Evolutionary conservation across 2,888 invertebrate genomes (phyloP).

Genomic region (Hypolimnas misippus): DNA sequence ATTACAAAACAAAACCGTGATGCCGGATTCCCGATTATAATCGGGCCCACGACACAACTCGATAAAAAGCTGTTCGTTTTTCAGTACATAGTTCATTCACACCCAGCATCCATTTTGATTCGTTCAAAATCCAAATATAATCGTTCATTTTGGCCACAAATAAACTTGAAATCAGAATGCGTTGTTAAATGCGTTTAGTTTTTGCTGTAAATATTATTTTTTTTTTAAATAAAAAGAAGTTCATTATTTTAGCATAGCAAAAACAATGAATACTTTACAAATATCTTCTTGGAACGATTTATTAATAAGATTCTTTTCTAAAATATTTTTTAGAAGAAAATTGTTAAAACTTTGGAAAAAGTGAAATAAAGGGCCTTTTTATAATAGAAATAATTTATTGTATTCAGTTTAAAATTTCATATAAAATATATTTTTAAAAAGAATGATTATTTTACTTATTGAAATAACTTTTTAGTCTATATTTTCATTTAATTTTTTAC

Average conservation of each 20-base stretch:
- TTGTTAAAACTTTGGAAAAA: no score
- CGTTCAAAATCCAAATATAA: conserved; percentile 81
- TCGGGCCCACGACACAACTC: conserved; percentile 82
- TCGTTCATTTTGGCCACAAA: conserved; percentile 76
- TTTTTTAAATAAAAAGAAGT: neutral
- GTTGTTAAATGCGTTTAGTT: conserved; percentile 45
- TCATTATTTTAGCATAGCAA: neutral
- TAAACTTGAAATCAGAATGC: conserved; percentile 62
- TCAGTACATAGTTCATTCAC: conserved; percentile 83
- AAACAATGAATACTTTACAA: neutral
- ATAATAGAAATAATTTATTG: no score
- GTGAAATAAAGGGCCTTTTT: no score
- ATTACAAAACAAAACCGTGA: conserved; percentile 70
- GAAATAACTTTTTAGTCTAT: no score
- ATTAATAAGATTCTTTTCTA: neutral
- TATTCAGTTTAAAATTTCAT: no score
- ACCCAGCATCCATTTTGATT: conserved; percentile 85
- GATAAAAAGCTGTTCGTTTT: conserved; percentile 83
- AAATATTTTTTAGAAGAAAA: no score
- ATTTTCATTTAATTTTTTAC: no score
- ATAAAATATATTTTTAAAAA: no score
- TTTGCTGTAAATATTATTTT: conserved; percentile 13
- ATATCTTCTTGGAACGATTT: neutral
- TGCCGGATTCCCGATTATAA: conserved; percentile 75
- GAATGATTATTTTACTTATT: no score